Conservation (phyloP, 1,140 invertebrate genomes). For the Oryctes rhinoceros region DNA sequence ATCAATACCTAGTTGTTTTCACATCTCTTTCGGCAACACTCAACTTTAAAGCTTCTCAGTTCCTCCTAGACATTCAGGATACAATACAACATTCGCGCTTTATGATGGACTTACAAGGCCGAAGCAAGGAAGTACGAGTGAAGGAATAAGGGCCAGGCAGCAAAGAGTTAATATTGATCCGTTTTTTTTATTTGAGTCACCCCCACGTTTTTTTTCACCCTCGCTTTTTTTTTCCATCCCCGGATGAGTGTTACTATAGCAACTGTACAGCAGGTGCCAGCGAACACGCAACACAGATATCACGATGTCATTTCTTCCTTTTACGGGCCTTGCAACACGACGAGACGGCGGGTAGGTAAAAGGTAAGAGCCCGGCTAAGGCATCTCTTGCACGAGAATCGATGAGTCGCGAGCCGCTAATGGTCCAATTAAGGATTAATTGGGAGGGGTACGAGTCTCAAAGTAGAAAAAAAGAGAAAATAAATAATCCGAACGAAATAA, state of each 20-base stretch:
- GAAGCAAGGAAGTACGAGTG: conserved; percentile 42
- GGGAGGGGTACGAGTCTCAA: not conserved
- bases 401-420: conserved; percentile 2
- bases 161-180: conserved; percentile 63
- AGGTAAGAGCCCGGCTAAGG: not conserved
- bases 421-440: conserved; percentile 1
- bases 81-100: not conserved
- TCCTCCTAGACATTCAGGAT: no score
- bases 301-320: conserved; percentile 40
- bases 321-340: not conserved
- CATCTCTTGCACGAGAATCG: not conserved
- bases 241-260: conserved; percentile 61
- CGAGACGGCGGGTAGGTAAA: not conserved
- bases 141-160: conserved; percentile 46
- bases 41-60: no score
- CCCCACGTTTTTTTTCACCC: conserved; percentile 61
- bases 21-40: no score
- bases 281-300: conserved; percentile 56
- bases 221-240: conserved; percentile 60
- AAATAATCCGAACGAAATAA: no score
- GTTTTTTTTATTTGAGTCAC: conserved; percentile 63
- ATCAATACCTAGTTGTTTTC: no score
- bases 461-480: no score
- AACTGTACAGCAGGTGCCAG: conserved; percentile 61
- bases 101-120: not conserved